Conservation (phyloP, 2,113 vertebrate species). For the Phyllopteryx taeniolatus region DNA sequence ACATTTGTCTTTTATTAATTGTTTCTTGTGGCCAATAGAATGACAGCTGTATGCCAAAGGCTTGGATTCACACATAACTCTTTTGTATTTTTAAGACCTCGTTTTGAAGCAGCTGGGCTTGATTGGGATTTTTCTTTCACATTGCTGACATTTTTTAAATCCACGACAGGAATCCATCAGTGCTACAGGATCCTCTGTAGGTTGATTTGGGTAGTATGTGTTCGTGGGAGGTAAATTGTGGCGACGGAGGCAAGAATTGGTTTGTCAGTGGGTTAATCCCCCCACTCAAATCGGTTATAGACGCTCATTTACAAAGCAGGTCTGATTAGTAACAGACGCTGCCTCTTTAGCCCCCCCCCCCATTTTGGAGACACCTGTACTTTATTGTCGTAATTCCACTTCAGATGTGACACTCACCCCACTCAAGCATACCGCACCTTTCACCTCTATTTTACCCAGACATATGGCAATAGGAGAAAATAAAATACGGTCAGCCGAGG, state of each 20-base stretch:
- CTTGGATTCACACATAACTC: too few species aligned
- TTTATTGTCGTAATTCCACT: slow-evolving; percentile 62
- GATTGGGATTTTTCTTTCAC: too few species aligned
- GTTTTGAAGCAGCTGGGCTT: too few species aligned
- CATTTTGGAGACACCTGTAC: slow-evolving; percentile 65
- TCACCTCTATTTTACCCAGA: slow-evolving; percentile 41
- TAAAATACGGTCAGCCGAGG: slow-evolving; percentile 6
- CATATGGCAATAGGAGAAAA: slow-evolving; percentile 31
- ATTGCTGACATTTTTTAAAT: too few species aligned
- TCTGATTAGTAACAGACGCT: slow-evolving; percentile 60
- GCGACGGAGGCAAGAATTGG: background rate
- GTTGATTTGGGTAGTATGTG: background rate
- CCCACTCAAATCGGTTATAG: slow-evolving; percentile 16
- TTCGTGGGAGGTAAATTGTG: slow-evolving; percentile 14
- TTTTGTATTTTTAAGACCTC: too few species aligned
- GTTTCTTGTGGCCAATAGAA: too few species aligned
- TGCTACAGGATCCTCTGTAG: slow-evolving; percentile 9
- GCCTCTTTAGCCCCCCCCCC: slow-evolving; percentile 16
- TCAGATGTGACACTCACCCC: slow-evolving; percentile 44
- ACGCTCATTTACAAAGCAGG: slow-evolving; percentile 22
- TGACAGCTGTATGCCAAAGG: too few species aligned
- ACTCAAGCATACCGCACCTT: slow-evolving; percentile 27
- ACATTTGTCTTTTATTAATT: too few species aligned
- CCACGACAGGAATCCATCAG: too few species aligned
- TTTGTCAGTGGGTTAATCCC: slow-evolving; percentile 15